These are phyloP conservation scores for Balaeniceps rex DNA, from an alignment of 2,113 vertebrate species.

Conservation along the genomic window DNA sequence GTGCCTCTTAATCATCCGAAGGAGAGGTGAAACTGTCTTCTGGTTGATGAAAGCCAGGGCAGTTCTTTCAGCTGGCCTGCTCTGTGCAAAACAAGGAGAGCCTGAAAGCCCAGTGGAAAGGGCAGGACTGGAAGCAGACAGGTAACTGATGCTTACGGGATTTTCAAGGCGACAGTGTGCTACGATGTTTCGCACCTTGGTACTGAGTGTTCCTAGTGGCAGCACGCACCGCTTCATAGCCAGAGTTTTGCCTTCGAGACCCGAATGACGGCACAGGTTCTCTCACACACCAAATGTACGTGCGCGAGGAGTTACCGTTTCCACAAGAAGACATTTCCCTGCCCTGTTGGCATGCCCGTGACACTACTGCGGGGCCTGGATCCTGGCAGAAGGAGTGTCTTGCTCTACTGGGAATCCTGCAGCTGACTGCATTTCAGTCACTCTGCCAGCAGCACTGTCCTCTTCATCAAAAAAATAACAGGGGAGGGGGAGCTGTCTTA, in stretches of 20 bases:
- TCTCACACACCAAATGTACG: rapidly evolving
- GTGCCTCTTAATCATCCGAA: slow-evolving; percentile 40
- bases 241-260: not conserved
- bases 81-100: not conserved
- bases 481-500: not conserved
- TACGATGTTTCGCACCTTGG: rapidly evolving
- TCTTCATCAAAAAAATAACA: not conserved
- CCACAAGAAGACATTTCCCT: not conserved
- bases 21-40: slow-evolving; percentile 20
- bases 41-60: slow-evolving; percentile 17
- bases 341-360: not conserved
- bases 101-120: not conserved
- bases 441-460: not conserved
- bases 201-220: not conserved
- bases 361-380: not conserved
- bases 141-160: not conserved
- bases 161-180: not conserved
- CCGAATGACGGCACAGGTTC: not conserved
- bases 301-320: not conserved
- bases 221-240: not conserved
- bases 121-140: not conserved
- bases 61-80: not conserved
- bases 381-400: not conserved
- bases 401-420: not conserved
- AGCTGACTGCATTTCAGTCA: not conserved